phyloP scores from a whole-genome alignment of 2,797 vertebrate species.

The Rhyacichthys aspro region DNA sequence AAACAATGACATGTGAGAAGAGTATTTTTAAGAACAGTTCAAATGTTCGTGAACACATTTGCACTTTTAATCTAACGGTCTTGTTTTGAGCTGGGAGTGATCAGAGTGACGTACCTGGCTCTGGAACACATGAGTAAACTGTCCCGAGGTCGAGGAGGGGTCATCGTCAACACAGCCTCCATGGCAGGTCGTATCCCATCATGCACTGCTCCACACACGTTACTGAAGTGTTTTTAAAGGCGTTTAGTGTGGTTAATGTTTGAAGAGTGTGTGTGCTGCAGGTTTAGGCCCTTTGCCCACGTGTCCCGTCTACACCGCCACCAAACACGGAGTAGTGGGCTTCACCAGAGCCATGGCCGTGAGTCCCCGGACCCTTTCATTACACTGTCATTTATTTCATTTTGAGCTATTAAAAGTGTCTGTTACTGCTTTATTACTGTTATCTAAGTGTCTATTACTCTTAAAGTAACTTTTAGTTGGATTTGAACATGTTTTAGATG shows the following conservation, averaged over 20 bases:
- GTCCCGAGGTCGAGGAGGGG: slow-evolving; percentile 72
- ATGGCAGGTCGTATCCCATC: slow-evolving; percentile 68
- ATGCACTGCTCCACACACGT: background rate
- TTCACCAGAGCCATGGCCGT: slow-evolving; percentile 80
- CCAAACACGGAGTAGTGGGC: slow-evolving; percentile 77
- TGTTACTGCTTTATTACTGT: no score
- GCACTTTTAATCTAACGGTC: background rate
- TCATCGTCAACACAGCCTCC: slow-evolving; percentile 75
- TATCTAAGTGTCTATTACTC: no score
- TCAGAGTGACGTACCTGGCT: slow-evolving; percentile 71
- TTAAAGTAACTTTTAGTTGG: no score
- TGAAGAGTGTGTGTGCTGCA: slow-evolving; percentile 11
- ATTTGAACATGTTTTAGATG: no score
- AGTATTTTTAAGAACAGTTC: no score
- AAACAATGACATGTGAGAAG: no score
- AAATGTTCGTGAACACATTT: no score
- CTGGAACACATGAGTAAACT: slow-evolving; percentile 78
- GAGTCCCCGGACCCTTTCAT: slow-evolving; percentile 12
- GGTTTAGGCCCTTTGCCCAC: slow-evolving; percentile 60
- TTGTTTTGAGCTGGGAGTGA: slow-evolving; percentile 60
- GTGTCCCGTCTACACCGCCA: slow-evolving; percentile 77
- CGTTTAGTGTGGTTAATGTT: no score
- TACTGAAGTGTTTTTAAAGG: no score
- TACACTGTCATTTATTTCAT: no score
- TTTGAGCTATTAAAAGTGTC: no score